A percentile compares a stretch with the other conserved stretches of the same genome.
These are phyloP conservation scores for Chaetodon trifascialis DNA, from an alignment of 2,113 vertebrate genomes.

Conservation along the genomic window DNA sequence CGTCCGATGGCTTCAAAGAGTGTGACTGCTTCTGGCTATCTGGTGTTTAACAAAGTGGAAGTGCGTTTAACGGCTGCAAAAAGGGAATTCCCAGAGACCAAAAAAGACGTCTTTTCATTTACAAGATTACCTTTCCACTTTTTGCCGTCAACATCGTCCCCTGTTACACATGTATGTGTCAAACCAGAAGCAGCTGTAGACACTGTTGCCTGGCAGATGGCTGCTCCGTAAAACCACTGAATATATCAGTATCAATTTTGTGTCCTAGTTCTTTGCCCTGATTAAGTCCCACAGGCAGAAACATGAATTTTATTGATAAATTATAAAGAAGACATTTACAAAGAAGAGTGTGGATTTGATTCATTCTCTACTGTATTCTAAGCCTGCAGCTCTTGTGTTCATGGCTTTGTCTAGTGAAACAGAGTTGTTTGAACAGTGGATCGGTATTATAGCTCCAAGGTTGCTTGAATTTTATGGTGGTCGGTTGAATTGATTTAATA, in stretches of 20 bases:
- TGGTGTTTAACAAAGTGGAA: too few species aligned
- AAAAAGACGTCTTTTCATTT: not conserved
- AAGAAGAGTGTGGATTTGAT: not conserved
- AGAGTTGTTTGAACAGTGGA: constrained; percentile 44
- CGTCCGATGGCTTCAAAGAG: not conserved
- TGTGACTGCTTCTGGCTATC: not conserved
- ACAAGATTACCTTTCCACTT: not conserved
- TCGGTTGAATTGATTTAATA: constrained; percentile 44
- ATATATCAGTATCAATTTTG: constrained; percentile 20
- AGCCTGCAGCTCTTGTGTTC: constrained; percentile 1
- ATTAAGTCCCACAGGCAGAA: not conserved
- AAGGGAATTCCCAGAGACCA: not conserved
- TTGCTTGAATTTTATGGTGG: not conserved
- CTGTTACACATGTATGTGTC: not conserved
- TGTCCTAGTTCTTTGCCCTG: constrained; percentile 44
- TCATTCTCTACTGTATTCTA: not conserved
- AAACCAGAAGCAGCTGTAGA: constrained; percentile 14
- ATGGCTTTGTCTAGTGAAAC: not conserved
- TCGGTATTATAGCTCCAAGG: not conserved
- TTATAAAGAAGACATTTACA: not conserved
- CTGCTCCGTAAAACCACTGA: constrained; percentile 18
- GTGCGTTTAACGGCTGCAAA: too few species aligned
- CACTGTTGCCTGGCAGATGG: not conserved
- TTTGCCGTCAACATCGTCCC: not conserved
- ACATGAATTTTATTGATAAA: not conserved